phyloP scores from a whole-genome alignment of 2,888 invertebrate species.

The Lordiphosa fenestrarum region DNA sequence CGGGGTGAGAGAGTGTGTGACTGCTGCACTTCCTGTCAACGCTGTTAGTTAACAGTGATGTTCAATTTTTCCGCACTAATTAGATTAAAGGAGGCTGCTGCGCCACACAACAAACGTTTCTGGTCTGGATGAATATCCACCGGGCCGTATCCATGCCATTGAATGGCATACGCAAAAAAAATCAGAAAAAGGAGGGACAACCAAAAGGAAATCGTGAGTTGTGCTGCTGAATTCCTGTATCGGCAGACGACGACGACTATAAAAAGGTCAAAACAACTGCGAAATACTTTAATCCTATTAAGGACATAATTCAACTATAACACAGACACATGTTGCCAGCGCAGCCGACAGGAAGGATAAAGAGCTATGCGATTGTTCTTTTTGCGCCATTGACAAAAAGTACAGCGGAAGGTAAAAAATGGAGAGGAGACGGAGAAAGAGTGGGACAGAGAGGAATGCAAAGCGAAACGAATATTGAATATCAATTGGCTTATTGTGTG shows the following conservation, averaged over 20 bases:
- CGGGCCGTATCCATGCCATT: conserved; percentile 21
- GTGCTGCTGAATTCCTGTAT: conserved; percentile 36
- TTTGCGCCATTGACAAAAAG: conserved; percentile 44
- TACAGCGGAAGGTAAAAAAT: conserved; percentile 12
- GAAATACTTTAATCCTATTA: conserved; percentile 79
- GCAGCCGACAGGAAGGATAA: conserved; percentile 72
- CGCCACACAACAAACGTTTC: conserved; percentile 17
- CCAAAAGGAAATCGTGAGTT: conserved; percentile 44
- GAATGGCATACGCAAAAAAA: conserved; percentile 40
- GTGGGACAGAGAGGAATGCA: conserved; percentile 2
- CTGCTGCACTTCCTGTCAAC: conserved; percentile 19
- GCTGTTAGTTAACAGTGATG: conserved; percentile 63
- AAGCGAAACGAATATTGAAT: conserved; percentile 8
- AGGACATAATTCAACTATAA: conserved; percentile 79
- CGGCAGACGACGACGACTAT: conserved; percentile 51
- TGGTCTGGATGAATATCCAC: conserved; percentile 52
- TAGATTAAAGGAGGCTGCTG: conserved; percentile 64
- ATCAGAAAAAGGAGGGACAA: conserved; percentile 4
- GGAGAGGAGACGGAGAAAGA: conserved; percentile 6
- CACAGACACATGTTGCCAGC: conserved; percentile 77
- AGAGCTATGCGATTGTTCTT: conserved; percentile 62
- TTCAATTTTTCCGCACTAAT: conserved; percentile 71
- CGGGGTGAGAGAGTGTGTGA: conserved; percentile 34
- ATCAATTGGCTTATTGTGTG: too few relatives aligned
- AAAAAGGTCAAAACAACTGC: conserved; percentile 67